Base-by-base conservation (phyloP, 2,888 invertebrate species). In the Aphodius sticticus region DNA sequence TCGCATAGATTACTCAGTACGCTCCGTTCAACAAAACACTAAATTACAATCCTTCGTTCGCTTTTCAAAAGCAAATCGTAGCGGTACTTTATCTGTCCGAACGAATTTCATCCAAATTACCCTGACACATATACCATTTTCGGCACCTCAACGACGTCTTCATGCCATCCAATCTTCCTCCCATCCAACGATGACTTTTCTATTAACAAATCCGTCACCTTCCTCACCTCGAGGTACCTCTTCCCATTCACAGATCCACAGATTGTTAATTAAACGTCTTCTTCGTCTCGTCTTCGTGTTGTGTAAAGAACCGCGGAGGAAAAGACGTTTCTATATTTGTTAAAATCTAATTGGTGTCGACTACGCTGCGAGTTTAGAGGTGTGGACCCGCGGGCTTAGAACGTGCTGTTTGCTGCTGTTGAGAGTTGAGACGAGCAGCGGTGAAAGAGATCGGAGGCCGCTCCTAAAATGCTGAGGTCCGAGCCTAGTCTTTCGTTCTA, bases 401-500 rank as follows among this genome's bases (percentile, higher is more conserved):
- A 74, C 74, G 74, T 74, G 74, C 74, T 74, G 74, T 35, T 71
- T 36, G 74, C 70, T 70, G 26, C 36, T 9, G 36, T 35, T 26
- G 74, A 16, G 16, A 16, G 16, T 35, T 16, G 35, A 71, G 74
- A 26, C 26, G n/a, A 74, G 36, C 74, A 1, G 26, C 74, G 76
- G 76, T 76, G 79, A 79, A 79, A 77, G 79, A 76, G 76, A 70
- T 70, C 76, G 70, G 74, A 70, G 79, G 76, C 79, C 76, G 79
- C 76, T 77, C 76, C 76, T 72, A 69, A 72, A 69, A 35, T 16
- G 78, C 76, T 38, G 76, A 76, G 78, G 78, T 78, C 78, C 78
- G 76, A 78, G 76, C 80, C 80, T 80, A 78, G 76, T 77, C 70
- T 69, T 70, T 26, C 26, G 74, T 69, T 71, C 79, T 72, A 78